A percentile compares a stretch with the other conserved stretches of the same genome.
Conservation (phyloP, 2,888 invertebrate genomes). For the Altica lythri region DNA sequence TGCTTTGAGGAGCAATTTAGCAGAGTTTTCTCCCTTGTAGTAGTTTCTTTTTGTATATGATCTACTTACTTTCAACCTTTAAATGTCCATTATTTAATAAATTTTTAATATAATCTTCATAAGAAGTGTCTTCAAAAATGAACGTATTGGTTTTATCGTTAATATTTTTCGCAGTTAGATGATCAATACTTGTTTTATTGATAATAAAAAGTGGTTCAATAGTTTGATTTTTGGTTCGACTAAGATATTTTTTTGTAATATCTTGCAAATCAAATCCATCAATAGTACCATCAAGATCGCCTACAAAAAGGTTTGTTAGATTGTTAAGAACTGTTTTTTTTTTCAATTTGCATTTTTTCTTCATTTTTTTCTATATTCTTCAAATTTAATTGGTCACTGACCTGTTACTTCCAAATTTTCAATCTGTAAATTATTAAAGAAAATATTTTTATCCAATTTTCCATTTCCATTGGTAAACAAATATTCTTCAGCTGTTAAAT, state of each 20-base stretch:
- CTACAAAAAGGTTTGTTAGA: conserved; percentile 15
- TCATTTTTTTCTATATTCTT: no score
- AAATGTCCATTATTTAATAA: conserved; percentile 55
- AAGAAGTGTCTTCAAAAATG: conserved; percentile 38
- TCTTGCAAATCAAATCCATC: conserved; percentile 52
- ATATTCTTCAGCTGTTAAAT: conserved; percentile 47
- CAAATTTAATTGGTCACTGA: not conserved
- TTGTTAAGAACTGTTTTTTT: no score
- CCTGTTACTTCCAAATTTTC: conserved; percentile 31
- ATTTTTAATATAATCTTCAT: conserved; percentile 46
- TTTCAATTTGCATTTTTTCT: no score
- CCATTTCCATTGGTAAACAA: conserved; percentile 35
- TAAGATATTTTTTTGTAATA: conserved; percentile 49
- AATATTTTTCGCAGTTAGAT: conserved; percentile 52
- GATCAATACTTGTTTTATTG: conserved; percentile 47
- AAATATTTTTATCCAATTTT: conserved; percentile 23
- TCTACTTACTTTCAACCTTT: conserved; percentile 50
- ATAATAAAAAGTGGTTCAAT: conserved; percentile 51
- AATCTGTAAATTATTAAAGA: conserved; percentile 28
- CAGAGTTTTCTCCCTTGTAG: no score
- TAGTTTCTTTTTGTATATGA: not conserved
- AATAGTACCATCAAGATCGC: conserved; percentile 51
- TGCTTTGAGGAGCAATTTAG: no score
- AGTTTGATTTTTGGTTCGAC: conserved; percentile 49
- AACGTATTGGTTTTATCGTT: no score